Percentiles rank a stretch among this genome's conserved stretches.
phyloP scores from a whole-genome alignment of 2,797 vertebrate genomes.

The Squalus acanthias region DNA sequence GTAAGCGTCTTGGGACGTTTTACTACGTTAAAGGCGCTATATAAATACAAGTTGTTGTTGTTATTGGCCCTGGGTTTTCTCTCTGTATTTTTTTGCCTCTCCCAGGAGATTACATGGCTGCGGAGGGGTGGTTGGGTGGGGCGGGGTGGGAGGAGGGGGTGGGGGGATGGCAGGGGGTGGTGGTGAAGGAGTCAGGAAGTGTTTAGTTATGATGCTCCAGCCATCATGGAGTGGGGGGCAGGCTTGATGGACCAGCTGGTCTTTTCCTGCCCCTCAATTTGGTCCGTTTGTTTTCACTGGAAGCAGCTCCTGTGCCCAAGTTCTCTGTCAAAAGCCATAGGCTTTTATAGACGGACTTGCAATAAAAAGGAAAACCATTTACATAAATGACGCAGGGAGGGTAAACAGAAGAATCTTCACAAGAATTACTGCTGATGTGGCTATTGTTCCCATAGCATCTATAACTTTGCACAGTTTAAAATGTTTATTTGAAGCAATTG shows the following conservation, averaged over 20 bases:
- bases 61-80: too few species aligned
- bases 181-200: background rate
- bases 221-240: background rate
- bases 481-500: background rate
- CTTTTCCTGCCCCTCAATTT: background rate
- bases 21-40: too few species aligned
- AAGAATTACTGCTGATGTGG: background rate
- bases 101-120: background rate
- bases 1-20: too few species aligned
- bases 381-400: background rate
- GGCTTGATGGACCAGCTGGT: too few species aligned
- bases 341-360: background rate
- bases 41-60: too few species aligned
- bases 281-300: background rate
- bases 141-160: too few species aligned
- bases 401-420: slow-evolving; percentile 8
- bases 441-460: background rate
- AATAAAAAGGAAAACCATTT: background rate
- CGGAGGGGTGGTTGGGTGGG: background rate
- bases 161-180: too few species aligned
- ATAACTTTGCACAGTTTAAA: background rate
- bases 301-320: background rate
- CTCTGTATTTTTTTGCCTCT: too few species aligned
- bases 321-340: too few species aligned
- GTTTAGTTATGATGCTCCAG: background rate